A percentile compares a stretch with the other conserved stretches of the same genome.
Conservation (phyloP, 2,113 vertebrate genomes). For the Polyodon spathula region DNA sequence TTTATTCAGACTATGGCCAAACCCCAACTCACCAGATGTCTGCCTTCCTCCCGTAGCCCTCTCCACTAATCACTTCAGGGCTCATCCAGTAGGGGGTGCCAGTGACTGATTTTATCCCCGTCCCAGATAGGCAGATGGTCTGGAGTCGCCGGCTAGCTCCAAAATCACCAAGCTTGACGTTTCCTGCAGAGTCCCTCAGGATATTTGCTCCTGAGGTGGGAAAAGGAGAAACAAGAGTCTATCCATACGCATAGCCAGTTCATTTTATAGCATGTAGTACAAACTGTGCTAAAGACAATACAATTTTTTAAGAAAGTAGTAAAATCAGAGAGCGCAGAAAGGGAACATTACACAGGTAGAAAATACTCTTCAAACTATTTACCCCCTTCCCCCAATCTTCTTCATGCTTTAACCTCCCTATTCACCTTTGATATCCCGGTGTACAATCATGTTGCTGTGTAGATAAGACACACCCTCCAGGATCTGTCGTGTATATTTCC, state of each 20-base stretch:
- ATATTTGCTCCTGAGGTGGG: slow-evolving; percentile 86
- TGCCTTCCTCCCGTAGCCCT: slow-evolving; percentile 93
- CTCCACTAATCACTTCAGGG: slow-evolving; percentile 94
- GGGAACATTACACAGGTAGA: too few species aligned
- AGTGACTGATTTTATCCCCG: slow-evolving; percentile 93
- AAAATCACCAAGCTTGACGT: slow-evolving; percentile 96
- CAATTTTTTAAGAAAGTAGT: too few species aligned
- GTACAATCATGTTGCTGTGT: slow-evolving; percentile 98
- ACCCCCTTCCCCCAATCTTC: neutral
- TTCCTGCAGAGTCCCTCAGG: slow-evolving; percentile 87
- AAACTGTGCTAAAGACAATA: too few species aligned
- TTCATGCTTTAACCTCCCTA: neutral
- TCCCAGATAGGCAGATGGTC: slow-evolving; percentile 94
- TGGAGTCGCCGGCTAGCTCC: slow-evolving; percentile 92
- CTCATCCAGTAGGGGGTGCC: slow-evolving; percentile 99
- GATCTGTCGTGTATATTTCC: slow-evolving; percentile 93
- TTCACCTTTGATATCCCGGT: slow-evolving; percentile 96
- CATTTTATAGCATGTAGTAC: neutral
- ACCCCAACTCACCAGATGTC: slow-evolving; percentile 82
- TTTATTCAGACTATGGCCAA: neutral
- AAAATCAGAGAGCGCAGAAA: too few species aligned
- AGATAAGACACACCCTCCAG: slow-evolving; percentile 95
- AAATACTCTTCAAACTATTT: too few species aligned
- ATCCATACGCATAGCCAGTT: neutral
- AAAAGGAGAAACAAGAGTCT: neutral